Evolutionary conservation across 2,888 invertebrate species (phyloP).

Genomic region (Caenorhabditis sinica): DNA sequence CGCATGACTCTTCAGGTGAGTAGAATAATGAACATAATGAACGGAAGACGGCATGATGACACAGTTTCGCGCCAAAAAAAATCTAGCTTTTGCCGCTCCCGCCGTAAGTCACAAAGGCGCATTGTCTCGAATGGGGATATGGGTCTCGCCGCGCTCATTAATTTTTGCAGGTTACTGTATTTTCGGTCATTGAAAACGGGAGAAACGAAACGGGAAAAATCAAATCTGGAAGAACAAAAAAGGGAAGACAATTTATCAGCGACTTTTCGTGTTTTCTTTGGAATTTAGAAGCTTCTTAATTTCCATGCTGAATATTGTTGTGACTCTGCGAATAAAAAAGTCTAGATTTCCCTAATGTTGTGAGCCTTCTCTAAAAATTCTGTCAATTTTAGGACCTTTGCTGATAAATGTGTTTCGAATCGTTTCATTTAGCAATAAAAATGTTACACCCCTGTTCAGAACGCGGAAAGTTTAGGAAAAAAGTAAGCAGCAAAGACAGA

Average conservation of each 20-base stretch:
- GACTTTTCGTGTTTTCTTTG: too few species aligned
- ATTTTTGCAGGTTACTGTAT: not conserved
- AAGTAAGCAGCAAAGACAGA: not conserved
- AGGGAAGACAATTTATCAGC: not conserved
- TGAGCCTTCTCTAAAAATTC: too few species aligned
- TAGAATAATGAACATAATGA: conserved; percentile 18
- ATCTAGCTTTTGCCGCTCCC: conserved; percentile 10
- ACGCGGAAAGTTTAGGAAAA: not conserved
- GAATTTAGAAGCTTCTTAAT: too few species aligned
- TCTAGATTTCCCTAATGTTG: too few species aligned
- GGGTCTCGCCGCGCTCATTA: conserved; percentile 7
- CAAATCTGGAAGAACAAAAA: not conserved
- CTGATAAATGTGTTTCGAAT: conserved; percentile 26
- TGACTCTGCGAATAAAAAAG: too few species aligned
- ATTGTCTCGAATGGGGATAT: too few species aligned
- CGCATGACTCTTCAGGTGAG: conserved; percentile 59
- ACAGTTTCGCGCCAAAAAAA: not conserved
- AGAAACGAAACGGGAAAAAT: too few species aligned
- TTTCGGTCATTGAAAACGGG: too few species aligned
- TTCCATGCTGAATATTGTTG: too few species aligned
- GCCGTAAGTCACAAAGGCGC: conserved; percentile 3
- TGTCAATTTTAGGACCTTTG: too few species aligned
- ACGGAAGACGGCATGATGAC: not conserved
- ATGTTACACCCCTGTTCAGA: conserved; percentile 38
- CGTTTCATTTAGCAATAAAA: conserved; percentile 40